phyloP scores from a whole-genome alignment of 2,888 invertebrate genomes.

The Rapana venosa region DNA sequence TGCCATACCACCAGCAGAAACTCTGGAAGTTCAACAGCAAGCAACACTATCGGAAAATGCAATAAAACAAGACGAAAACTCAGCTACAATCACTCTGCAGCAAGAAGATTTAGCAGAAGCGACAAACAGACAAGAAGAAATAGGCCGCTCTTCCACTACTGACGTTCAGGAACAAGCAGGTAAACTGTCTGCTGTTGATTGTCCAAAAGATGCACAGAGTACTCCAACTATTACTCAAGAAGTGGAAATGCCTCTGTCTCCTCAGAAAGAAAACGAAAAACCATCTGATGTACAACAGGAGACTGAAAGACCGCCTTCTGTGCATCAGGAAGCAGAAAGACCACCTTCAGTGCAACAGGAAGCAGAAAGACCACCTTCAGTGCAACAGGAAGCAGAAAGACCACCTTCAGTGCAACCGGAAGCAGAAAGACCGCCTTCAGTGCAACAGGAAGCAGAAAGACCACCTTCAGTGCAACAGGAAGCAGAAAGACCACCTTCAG shows the following conservation, averaged over 20 bases:
- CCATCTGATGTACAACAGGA: background rate
- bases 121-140: no score
- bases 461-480: background rate
- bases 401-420: background rate
- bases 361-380: background rate
- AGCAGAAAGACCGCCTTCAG: background rate
- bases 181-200: no score
- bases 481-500: conserved; percentile 7
- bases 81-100: no score
- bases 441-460: background rate
- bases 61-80: no score
- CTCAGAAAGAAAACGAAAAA: background rate
- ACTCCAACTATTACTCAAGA: background rate
- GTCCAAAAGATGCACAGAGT: no score
- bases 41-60: no score
- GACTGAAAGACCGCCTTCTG: conserved; percentile 1
- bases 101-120: no score
- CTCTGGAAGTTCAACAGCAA: background rate
- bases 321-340: conserved; percentile 1
- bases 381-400: background rate
- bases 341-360: background rate
- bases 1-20: background rate
- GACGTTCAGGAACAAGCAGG: no score
- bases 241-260: background rate
- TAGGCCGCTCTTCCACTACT: no score